phyloP scores from a whole-genome alignment of 2,113 vertebrate genomes.

The Engraulis encrasicolus region DNA sequence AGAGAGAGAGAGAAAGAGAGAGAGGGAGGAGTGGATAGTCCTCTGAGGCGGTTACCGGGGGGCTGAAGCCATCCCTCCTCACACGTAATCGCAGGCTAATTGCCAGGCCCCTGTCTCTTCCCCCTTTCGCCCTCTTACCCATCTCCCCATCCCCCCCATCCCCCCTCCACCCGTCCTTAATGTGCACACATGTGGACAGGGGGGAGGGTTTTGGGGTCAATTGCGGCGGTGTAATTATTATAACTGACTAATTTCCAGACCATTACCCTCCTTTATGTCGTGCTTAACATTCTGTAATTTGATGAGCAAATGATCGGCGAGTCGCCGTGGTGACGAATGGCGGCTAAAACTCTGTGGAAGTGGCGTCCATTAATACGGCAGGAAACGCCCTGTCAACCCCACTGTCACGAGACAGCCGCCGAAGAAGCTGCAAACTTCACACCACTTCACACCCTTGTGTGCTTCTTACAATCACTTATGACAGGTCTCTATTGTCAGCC shows the following conservation, averaged over 20 bases:
- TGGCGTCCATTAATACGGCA: conserved; percentile 61
- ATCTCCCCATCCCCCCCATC: no score
- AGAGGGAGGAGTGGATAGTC: no score
- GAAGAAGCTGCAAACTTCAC: conserved; percentile 17
- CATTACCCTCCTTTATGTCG: conserved; percentile 72
- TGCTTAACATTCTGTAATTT: conserved; percentile 64
- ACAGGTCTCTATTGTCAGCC: conserved; percentile 1
- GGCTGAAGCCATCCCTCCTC: conserved; percentile 57
- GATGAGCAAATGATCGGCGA: conserved; percentile 61
- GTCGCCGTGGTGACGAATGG: conserved; percentile 61
- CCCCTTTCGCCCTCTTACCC: no score
- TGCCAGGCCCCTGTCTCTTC: conserved; percentile 39
- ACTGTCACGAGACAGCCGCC: conserved; percentile 34
- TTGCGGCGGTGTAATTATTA: conserved; percentile 67
- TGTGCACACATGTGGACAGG: conserved; percentile 55
- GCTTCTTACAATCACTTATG: conserved; percentile 15
- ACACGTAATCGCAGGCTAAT: conserved; percentile 61
- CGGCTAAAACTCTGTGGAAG: conserved; percentile 40
- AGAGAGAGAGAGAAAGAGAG: not conserved
- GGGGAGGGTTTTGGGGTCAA: conserved; percentile 65
- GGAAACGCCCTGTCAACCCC: conserved; percentile 62
- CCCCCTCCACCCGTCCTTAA: conserved; percentile 34
- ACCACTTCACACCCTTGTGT: conserved; percentile 26
- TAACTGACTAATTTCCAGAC: conserved; percentile 69
- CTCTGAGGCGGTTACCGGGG: conserved; percentile 39